Evolutionary conservation across 92 coral and sea anemone genomes (phyloP).

Genomic region (Anthopleura xanthogrammica): DNA sequence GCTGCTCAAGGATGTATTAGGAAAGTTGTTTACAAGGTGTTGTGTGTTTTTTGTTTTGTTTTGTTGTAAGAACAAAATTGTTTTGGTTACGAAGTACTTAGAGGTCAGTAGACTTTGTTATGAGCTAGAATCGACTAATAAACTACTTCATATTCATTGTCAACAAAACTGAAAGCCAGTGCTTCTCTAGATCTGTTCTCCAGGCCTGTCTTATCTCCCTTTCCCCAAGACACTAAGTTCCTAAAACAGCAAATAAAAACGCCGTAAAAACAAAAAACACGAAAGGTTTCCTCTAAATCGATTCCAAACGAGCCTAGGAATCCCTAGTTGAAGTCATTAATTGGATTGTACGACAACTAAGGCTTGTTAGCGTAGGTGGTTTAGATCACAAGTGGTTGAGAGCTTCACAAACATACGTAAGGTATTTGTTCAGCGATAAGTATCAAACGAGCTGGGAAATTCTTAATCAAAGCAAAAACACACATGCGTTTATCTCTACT

Average conservation of each 20-base stretch:
- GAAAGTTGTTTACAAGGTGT: too few species aligned
- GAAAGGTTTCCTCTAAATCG: not conserved
- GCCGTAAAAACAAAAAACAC: not conserved
- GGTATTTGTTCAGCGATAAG: not conserved
- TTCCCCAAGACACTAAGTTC: not conserved
- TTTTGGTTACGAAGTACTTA: too few species aligned
- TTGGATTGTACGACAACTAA: not conserved
- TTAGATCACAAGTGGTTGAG: not conserved
- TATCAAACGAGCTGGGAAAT: not conserved
- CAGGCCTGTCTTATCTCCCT: not conserved
- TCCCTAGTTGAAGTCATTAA: not conserved
- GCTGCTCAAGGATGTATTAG: too few species aligned
- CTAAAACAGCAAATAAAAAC: conserved; percentile 3
- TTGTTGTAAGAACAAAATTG: too few species aligned
- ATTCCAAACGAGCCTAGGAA: not conserved
- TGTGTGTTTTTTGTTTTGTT: too few species aligned
- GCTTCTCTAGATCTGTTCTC: not conserved
- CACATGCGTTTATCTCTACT: not conserved
- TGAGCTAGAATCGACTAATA: not conserved
- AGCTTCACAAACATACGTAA: conserved; percentile 4
- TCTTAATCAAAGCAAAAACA: conserved; percentile 6
- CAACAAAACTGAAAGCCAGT: not conserved
- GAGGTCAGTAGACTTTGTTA: not conserved
- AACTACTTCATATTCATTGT: not conserved
- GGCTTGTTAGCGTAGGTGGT: not conserved